Evolutionary conservation across 2,113 vertebrate genomes (phyloP).

Genomic region (Macaca fascicularis): DNA sequence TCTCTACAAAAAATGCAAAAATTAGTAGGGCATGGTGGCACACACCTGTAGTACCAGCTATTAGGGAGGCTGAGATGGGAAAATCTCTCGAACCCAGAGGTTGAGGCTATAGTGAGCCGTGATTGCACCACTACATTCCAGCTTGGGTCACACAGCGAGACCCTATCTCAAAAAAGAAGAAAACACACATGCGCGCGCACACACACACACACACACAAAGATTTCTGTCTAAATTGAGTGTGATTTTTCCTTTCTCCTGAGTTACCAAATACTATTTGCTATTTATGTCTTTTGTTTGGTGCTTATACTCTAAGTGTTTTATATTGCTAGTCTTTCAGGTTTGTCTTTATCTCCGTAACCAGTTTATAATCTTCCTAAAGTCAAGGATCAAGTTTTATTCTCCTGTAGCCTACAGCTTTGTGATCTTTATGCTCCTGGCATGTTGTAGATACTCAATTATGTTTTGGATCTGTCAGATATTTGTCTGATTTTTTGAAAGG

Average conservation of each 20-base stretch:
- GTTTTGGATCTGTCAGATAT: not conserved
- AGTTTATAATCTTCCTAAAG: not conserved
- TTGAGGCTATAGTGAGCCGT: no score
- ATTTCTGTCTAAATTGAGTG: not conserved
- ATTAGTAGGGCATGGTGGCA: no score
- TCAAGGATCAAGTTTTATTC: not conserved
- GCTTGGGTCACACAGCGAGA: no score
- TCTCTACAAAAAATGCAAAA: no score
- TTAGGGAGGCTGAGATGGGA: no score
- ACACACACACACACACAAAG: no score
- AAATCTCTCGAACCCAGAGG: no score
- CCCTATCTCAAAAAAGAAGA: no score
- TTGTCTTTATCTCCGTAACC: not conserved
- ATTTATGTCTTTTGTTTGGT: not conserved
- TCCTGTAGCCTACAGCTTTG: not conserved
- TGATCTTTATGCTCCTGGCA: not conserved
- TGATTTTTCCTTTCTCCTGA: not conserved
- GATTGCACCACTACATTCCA: no score
- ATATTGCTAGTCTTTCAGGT: not conserved
- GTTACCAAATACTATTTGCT: not conserved
- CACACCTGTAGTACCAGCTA: no score
- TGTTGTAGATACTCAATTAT: not conserved
- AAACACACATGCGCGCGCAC: no score
- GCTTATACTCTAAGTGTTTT: not conserved
- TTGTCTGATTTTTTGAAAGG: constrained; percentile 31